A percentile compares a stretch with the other conserved stretches of the same genome.
Evolutionary conservation across 2,113 vertebrate species (phyloP).

Genomic region (Pseudorhombus dupliciocellatus): DNA sequence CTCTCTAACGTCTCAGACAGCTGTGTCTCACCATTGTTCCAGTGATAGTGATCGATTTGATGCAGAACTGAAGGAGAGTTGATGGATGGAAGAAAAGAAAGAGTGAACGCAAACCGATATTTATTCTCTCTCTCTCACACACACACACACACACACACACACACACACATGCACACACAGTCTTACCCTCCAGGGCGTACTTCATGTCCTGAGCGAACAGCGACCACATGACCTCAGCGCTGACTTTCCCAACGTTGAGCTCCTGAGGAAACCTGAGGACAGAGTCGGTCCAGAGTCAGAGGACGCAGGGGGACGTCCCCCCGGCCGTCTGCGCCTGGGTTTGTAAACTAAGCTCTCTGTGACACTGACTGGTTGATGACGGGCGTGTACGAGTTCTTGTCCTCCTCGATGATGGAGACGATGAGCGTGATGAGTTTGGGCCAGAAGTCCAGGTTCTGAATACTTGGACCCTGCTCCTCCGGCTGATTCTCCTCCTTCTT

Average conservation of each 20-base stretch:
- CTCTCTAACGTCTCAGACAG: too few species aligned
- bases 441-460: slow-evolving; percentile 97
- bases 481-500: slow-evolving; percentile 68
- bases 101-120: background rate
- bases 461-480: slow-evolving; percentile 93
- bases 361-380: slow-evolving; percentile 92
- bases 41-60: slow-evolving; percentile 46
- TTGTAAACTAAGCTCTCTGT: background rate
- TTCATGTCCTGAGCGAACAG: slow-evolving; percentile 99
- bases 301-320: too few species aligned
- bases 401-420: slow-evolving; percentile 98
- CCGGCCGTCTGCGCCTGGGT: background rate
- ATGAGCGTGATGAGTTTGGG: slow-evolving; percentile 98
- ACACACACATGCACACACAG: slow-evolving; percentile 7
- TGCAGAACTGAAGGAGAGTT: slow-evolving; percentile 54
- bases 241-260: slow-evolving; percentile 94
- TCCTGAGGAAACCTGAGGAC: slow-evolving; percentile 88
- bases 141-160: slow-evolving; percentile 3
- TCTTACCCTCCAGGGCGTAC: slow-evolving; percentile 93
- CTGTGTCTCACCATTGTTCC: slow-evolving; percentile 67
- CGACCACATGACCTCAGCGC: slow-evolving; percentile 95
- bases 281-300: background rate
- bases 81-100: slow-evolving; percentile 11
- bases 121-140: background rate
- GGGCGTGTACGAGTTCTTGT: slow-evolving; percentile 92